Evolutionary conservation across 2,888 invertebrate species (phyloP), one percentile per base, ranked within the genome.

Genomic region (Altica lythri): DNA sequence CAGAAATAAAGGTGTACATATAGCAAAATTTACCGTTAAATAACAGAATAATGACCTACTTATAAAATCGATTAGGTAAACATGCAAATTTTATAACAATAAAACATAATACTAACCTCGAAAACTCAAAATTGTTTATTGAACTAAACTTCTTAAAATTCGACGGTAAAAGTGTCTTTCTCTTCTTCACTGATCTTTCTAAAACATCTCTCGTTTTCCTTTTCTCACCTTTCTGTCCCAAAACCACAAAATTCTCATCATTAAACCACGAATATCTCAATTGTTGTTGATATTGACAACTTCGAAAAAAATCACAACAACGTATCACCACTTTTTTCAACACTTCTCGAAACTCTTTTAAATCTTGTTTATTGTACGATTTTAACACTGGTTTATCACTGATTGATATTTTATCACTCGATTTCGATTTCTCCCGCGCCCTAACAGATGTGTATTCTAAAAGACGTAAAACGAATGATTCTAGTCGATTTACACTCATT

Each of bases 221-320:
- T 42, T 55, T 51, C 6, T 22, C 30, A 6, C 32, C 47, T n/a
- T 44, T 43, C 22, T 32, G 29, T 10, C 12, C n/a, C 13, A 17
- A 35, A 9, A 34, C 22, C 37, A n/a, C n/a, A 22, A 42, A 46
- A 42, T 55, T 51, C 47, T 55, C 55, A n/a, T 55, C 51, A n/a
- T 51, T 53, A 12, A 4, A 19, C 40, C 22, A 30, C 18, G 22
- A 2, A n/a, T 17, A 40, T 10, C 8, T 19, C n/a, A n/a, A n/a
- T n/a, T n/a, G n/a, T n/a, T n/a, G n/a, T n/a, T n/a, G n/a, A n/a
- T n/a, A n/a, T n/a, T 50, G 18, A 12, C 50, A 3, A 30, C 45
- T 19, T 29, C 40, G 25, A n/a, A 51, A 51, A 35, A 51, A 47
- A 6, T 51, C 47, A 32, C 51, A 42, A 43, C 55, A 55, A 8